Base-by-base conservation (phyloP, 1,140 invertebrate genomes). In the Lamellibrachia luymesi region DNA sequence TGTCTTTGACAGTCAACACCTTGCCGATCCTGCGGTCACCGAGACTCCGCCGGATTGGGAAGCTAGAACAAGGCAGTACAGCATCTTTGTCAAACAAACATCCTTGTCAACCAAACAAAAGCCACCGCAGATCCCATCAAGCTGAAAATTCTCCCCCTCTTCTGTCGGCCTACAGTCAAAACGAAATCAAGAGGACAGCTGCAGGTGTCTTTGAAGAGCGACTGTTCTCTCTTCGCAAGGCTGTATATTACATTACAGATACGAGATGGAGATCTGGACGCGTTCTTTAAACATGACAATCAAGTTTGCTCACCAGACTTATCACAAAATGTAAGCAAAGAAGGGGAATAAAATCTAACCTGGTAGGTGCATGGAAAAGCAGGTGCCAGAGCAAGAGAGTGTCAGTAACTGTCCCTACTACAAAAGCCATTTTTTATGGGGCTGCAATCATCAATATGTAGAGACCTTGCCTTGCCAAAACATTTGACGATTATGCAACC, bases 221-320 rank as follows among this genome's bases (percentile, higher is more conserved):
- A 93, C 90, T 93, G 93, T 91, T 51, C n/a, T 50, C 51, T 93
- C 5, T 93, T 93, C 1, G 91, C 90, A 10, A 17, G 90, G 64
- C 89, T 93, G 90, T 95, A 94, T 52, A 95, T 95, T n/a, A 94
- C 93, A 17, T 94, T 93, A 52, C 94, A 95, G 38, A 50, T 90
- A 90, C n/a, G 93, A 7, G 90, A 93, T 92, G 90, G 90, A 64
- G 94, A 94, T 51, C 92, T 93, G n/a, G 90, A 50, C 8, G 51
- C 92, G 90, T 94, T 94, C 50, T 94, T 93, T 90, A 49, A 38
- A n/a, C 92, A 93, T 91, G 92, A 94, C 50, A 94, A 93, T 27
- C 89, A 93, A 38, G 7, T 90, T 4, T 92, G 50, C 49, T 93
- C 91, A 91, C 93, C 89, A 91, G 93, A 92, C 6, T 91, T 91